These are phyloP conservation scores for Creontiades dilutus DNA, from an alignment of 2,888 invertebrate species.

Conservation along the genomic window DNA sequence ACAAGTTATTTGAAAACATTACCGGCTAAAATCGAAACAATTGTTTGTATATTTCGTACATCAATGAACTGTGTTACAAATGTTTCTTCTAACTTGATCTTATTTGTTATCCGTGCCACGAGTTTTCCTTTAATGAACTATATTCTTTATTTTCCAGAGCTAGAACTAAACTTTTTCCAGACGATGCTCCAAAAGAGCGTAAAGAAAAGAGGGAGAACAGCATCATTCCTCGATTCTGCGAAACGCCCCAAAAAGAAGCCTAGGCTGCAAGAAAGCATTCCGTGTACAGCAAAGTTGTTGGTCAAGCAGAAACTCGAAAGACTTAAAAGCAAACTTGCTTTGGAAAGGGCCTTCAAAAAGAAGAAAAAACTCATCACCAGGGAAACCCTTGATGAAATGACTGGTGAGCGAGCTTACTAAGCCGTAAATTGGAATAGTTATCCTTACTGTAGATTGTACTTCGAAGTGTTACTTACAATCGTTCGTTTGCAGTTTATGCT, in stretches of 20 bases:
- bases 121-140: no score
- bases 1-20: no score
- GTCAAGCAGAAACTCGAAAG: slow-evolving; percentile 21
- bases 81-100: no score
- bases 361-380: neutral
- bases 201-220: slow-evolving; percentile 65
- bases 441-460: no score
- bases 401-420: neutral
- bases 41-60: no score
- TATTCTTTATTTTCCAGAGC: slow-evolving; percentile 1
- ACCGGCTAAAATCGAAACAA: no score
- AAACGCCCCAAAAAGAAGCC: slow-evolving; percentile 65
- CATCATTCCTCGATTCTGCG: slow-evolving; percentile 60
- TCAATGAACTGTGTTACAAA: no score
- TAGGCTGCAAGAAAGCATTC: slow-evolving; percentile 61
- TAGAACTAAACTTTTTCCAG: slow-evolving; percentile 50
- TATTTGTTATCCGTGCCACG: no score
- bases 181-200: slow-evolving; percentile 52
- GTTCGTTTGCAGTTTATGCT: slow-evolving; percentile 48
- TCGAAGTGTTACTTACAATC: neutral
- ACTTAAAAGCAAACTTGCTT: slow-evolving; percentile 49
- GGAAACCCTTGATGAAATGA: slow-evolving; percentile 29
- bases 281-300: slow-evolving; percentile 2
- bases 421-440: no score
- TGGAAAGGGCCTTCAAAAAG: slow-evolving; percentile 25